Evolutionary conservation across 2,113 vertebrate species (phyloP), one percentile per base, ranked within the genome.

Genomic region (Helogale parvula): DNA sequence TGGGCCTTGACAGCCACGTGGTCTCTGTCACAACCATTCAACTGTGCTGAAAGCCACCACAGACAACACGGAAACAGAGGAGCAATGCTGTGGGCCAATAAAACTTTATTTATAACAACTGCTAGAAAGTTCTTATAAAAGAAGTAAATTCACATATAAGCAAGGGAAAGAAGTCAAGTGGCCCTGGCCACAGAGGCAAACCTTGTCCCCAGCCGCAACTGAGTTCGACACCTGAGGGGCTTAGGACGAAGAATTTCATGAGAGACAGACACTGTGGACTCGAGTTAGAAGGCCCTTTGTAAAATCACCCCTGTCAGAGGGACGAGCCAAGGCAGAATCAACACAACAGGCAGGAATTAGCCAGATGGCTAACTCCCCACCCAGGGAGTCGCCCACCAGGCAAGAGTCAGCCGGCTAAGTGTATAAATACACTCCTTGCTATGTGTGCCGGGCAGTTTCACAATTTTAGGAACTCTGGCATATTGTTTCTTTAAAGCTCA

Each of bases 61-160:
- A 25, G n/a, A 52, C 31, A 35, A 38, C 21, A 81, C 1, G 60
- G 11, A 95, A 68, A 31, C 35, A 84, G 88, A 76, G 3, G 27
- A 52, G 50, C 38, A 7, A 29, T 15, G 45, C 29, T 74, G 29
- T 68, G 63, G 68, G 66, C 33, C 25, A 41, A n/a, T 66, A 77
- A 82, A 89, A 93, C 54, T 96, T 89, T 81, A 87, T 77, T 96
- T 81, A 65, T 9, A 85, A 94, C 84, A 82, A n/a, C 1, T 33
- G 41, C 38, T 50, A 89, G 52, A 33, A 86, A 84, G 50, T 65
- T 41, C 77, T 65, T 88, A 29, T 33, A 76, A 94, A 83, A 57
- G 33, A 85, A 93, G 25, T 35, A n/a, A 63, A 80, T 41, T 38
- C 31, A 33, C 90, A 82, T 31, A 35, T 35, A 81, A 71, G 27